Evolutionary conservation across 2,888 invertebrate species (phyloP), one percentile per base, ranked within the genome.

Genomic region (Nesidiocoris tenuis): DNA sequence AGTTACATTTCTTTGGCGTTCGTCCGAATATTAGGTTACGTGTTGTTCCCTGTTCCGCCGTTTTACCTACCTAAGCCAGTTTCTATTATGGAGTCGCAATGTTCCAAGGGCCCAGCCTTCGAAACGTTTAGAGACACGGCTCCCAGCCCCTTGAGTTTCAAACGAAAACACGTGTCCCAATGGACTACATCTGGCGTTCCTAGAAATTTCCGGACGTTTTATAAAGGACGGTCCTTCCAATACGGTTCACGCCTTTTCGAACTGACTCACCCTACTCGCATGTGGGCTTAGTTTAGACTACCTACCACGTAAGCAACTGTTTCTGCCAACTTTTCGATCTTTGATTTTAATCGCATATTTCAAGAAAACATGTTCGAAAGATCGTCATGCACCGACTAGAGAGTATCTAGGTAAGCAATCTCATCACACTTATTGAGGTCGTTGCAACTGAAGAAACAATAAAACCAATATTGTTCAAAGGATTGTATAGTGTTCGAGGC

Each of bases 151-250:
- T 18, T 18, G 12, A 12, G 18, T 54, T 18, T 67, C 67, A 12
- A 67, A 67, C 67, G 55, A 55, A 67, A 67, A 67, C 67, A 67
- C 67, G 67, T 67, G 67, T 22, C 22, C 23, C 22, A 21, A 67
- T 55, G 67, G 22, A 39, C 55, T 54, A 67, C 67, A 67, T 54
- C 67, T 67, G 67, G 54, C 67, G n/a, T 67, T 67, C 67, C 22
- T 21, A 56, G 56, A 67, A 67, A 67, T 67, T 67, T 39, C 22
- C 55, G 55, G n/a, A 21, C 7, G 16, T 16, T 67, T 66, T 39
- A n/a, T n/a, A n/a, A 59, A 59, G 21, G 67, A 22, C n/a, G 21
- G 25, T 21, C 67, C 22, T 56, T 67, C 55, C 55, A 67, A 22
- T n/a, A n/a, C 67, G 55, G 22, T 67, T 67, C 67, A 67, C 21